Conservation (phyloP, 2,888 invertebrate genomes). For the Mythimna vitellina region DNA sequence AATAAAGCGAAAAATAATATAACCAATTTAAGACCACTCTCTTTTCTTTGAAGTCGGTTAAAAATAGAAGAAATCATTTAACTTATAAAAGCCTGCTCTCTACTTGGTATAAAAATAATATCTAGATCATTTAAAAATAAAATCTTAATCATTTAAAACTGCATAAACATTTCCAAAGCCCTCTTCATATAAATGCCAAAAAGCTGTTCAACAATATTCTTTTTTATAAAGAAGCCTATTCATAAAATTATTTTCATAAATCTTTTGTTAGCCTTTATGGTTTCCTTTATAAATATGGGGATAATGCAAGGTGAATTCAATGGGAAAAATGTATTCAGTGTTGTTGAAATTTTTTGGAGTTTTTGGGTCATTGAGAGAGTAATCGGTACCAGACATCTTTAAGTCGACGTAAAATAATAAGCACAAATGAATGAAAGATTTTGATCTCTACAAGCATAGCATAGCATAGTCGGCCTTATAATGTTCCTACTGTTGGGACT, state of each 20-base stretch:
- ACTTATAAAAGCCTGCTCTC: not conserved
- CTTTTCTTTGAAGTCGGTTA: not conserved
- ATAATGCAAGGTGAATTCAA: conserved; percentile 52
- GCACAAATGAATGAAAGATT: not conserved
- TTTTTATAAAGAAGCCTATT: conserved; percentile 39
- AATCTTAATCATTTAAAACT: conserved; percentile 31
- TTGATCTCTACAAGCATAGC: conserved; percentile 8
- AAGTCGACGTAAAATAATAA: not conserved
- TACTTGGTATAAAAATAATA: not conserved
- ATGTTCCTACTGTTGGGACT: too few relatives aligned
- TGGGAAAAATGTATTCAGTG: conserved; percentile 25
- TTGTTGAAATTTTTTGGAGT: conserved; percentile 12
- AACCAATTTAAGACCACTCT: too few relatives aligned
- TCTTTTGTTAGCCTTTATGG: conserved; percentile 52
- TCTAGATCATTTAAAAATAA: conserved; percentile 25
- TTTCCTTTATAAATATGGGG: conserved; percentile 51
- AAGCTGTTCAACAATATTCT: conserved; percentile 27
- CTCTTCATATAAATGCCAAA: conserved; percentile 44
- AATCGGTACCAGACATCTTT: conserved; percentile 24
- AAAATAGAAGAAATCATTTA: not conserved
- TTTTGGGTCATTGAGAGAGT: conserved; percentile 6
- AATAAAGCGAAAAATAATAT: too few relatives aligned
- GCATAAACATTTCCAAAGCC: conserved; percentile 33
- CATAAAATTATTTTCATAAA: conserved; percentile 53
- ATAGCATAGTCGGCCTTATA: too few relatives aligned